phyloP scores from a whole-genome alignment of 2,797 vertebrate genomes.

The Pangasius larnaudii region DNA sequence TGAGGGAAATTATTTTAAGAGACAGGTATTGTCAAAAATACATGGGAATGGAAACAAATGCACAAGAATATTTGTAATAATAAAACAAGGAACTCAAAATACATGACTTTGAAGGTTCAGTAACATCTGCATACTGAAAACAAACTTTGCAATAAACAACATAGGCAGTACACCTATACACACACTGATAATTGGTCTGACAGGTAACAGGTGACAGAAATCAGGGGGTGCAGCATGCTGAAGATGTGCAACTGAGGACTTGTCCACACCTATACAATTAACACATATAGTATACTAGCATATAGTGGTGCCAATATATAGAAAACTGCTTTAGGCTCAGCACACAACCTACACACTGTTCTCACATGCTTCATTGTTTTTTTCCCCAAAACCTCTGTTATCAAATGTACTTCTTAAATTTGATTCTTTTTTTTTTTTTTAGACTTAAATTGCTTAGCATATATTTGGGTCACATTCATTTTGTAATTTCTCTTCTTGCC shows the following conservation, averaged over 20 bases:
- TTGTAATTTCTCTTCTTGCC: background rate
- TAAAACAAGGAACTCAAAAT: background rate
- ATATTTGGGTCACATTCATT: conserved; percentile 1
- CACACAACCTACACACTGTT: conserved; percentile 60
- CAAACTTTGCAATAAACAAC: background rate
- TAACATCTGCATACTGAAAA: background rate
- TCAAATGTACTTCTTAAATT: background rate
- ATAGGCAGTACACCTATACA: background rate
- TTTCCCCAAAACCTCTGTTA: background rate
- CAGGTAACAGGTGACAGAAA: background rate
- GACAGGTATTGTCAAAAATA: background rate
- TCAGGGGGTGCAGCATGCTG: background rate
- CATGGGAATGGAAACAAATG: background rate
- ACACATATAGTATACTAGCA: background rate
- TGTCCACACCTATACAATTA: background rate
- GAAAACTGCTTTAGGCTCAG: conserved; percentile 5
- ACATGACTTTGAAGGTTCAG: background rate
- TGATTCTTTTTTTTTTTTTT: no score
- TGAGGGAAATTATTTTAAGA: background rate
- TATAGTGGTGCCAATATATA: background rate
- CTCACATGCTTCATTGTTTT: conserved; percentile 57
- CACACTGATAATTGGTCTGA: background rate
- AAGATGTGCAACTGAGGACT: background rate
- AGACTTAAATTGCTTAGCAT: background rate
- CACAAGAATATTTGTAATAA: background rate